A percentile compares a stretch with the other conserved stretches of the same genome.
Evolutionary conservation across 2,888 invertebrate species (phyloP).

Genomic region (Prenolepis imparis): DNA sequence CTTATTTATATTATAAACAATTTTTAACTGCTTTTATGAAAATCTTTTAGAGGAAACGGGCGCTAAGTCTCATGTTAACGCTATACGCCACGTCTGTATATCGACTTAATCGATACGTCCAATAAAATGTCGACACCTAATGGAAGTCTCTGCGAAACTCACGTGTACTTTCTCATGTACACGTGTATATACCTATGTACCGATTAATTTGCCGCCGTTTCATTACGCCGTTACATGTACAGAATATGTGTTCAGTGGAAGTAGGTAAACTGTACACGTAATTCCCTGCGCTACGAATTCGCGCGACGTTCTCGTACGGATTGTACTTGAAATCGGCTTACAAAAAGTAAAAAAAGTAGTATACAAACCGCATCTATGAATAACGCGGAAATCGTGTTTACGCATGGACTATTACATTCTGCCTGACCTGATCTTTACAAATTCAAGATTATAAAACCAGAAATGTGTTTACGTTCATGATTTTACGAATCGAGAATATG

Average conservation of each 20-base stretch:
- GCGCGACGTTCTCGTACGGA: slow-evolving; percentile 34
- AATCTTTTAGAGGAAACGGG: not conserved
- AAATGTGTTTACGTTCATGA: not conserved
- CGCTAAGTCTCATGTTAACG: not conserved
- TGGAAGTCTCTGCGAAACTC: slow-evolving; percentile 53
- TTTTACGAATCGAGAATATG: not conserved
- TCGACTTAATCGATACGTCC: slow-evolving; percentile 47
- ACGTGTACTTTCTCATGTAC: slow-evolving; percentile 18
- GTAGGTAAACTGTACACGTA: slow-evolving; percentile 68
- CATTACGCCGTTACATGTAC: slow-evolving; percentile 56
- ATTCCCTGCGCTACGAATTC: slow-evolving; percentile 63
- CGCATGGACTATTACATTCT: not conserved
- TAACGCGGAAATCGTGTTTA: slow-evolving; percentile 34
- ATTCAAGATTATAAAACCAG: slow-evolving; percentile 8
- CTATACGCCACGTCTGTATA: not conserved
- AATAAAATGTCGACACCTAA: slow-evolving; percentile 53
- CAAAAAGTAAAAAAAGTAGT: slow-evolving; percentile 24
- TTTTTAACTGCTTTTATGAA: no score
- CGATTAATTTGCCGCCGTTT: slow-evolving; percentile 65
- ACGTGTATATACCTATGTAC: slow-evolving; percentile 17
- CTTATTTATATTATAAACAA: no score
- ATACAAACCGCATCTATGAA: not conserved
- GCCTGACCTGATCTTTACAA: not conserved
- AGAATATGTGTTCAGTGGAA: slow-evolving; percentile 50
- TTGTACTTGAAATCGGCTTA: slow-evolving; percentile 48